These are phyloP conservation scores for Phortica magna DNA, from an alignment of 2,888 invertebrate species.

Conservation along the genomic window DNA sequence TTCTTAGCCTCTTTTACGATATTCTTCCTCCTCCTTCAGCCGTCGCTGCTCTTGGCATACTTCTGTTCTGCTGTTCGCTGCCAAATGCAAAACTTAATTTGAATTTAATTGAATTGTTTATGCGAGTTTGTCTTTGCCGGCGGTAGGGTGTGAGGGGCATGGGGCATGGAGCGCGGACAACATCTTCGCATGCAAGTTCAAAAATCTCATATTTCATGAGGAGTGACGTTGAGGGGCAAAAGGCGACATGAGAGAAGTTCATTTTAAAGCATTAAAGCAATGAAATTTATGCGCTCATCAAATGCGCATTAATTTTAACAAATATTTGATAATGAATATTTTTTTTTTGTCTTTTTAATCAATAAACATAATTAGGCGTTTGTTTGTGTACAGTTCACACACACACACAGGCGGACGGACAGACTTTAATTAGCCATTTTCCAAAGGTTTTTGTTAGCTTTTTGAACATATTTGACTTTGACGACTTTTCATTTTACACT, in stretches of 20 bases:
- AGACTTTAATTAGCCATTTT: conserved; percentile 6
- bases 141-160: neutral
- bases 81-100: conserved; percentile 44
- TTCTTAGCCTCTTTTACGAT: conserved; percentile 20
- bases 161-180: no score
- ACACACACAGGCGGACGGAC: neutral
- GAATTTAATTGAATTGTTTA: conserved; percentile 64
- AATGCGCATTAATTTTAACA: neutral
- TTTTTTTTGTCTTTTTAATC: neutral
- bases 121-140: neutral
- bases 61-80: neutral
- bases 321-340: neutral
- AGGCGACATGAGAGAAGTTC: no score
- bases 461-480: no score
- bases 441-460: neutral
- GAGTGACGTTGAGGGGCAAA: no score
- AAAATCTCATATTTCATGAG: conserved; percentile 19
- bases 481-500: no score
- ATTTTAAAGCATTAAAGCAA: no score
- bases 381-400: neutral
- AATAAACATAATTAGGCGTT: neutral
- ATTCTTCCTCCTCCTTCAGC: conserved; percentile 23
- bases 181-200: neutral
- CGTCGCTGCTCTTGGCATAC: no score
- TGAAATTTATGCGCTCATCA: neutral